A percentile compares a stretch with the other conserved stretches of the same genome.
Evolutionary conservation across 2,113 vertebrate genomes (phyloP).

Genomic region (Sceloporus tristichus): DNA sequence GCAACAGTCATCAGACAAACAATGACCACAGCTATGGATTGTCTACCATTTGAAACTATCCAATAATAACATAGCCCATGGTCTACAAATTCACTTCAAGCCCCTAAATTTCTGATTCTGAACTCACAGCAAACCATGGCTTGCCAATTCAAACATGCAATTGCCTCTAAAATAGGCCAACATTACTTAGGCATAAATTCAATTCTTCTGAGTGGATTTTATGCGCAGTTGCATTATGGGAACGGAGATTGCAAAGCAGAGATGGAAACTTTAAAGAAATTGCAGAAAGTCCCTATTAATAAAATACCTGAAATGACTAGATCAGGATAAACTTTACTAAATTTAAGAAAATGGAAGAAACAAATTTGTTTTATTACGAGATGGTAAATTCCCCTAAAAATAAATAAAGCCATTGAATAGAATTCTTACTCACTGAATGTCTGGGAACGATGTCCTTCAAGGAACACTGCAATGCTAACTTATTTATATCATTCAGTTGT

Average conservation of each 20-base stretch:
- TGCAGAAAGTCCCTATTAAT: background rate
- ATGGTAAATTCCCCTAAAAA: background rate
- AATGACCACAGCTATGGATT: background rate
- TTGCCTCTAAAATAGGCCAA: too few relatives aligned
- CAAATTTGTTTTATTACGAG: background rate
- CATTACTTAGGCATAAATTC: too few relatives aligned
- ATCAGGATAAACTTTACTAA: background rate
- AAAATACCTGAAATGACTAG: background rate
- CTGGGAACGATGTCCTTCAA: slow-evolving; percentile 90
- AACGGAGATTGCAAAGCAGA: background rate
- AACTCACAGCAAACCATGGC: background rate
- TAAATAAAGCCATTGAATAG: background rate
- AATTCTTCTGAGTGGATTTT: too few relatives aligned
- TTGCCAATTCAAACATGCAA: background rate
- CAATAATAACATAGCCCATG: background rate
- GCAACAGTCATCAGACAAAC: background rate
- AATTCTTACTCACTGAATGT: slow-evolving; percentile 82
- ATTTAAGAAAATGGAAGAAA: background rate
- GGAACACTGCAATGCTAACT: slow-evolving; percentile 87
- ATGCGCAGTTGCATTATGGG: too few relatives aligned
- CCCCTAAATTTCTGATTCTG: too few relatives aligned
- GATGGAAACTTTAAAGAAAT: background rate
- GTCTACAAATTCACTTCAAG: background rate
- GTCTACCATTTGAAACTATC: background rate
- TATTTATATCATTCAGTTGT: slow-evolving; percentile 74